Evolutionary conservation across 2,888 invertebrate genomes (phyloP).

Genomic region (Temnothorax ravouxi): DNA sequence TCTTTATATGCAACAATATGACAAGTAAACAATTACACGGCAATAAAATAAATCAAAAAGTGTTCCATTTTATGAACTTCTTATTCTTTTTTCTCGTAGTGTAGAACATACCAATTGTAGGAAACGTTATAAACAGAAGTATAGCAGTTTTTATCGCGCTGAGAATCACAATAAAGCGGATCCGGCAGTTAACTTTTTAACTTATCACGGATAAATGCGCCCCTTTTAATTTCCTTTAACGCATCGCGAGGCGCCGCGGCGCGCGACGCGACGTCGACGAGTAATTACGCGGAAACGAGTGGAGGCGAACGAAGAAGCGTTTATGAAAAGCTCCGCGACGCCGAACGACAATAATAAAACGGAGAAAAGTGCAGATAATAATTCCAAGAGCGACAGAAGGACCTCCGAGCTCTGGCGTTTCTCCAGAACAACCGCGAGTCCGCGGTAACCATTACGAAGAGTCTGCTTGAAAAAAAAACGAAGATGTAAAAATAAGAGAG

Average conservation of each 20-base stretch:
- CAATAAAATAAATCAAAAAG: conserved; percentile 12
- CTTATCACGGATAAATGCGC: conserved; percentile 59
- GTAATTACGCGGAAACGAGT: conserved; percentile 76
- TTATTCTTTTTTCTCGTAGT: not conserved
- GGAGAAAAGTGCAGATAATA: conserved; percentile 70
- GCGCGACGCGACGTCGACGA: conserved; percentile 67
- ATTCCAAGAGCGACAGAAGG: conserved; percentile 61
- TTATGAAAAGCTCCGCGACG: conserved; percentile 76
- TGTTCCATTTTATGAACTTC: not conserved
- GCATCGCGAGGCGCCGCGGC: conserved; percentile 46
- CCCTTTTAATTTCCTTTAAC: conserved; percentile 67
- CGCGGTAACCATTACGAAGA: conserved; percentile 36
- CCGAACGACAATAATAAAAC: conserved; percentile 72
- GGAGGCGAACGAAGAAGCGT: conserved; percentile 69
- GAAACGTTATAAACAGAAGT: conserved; percentile 15
- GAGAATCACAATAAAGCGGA: conserved; percentile 62
- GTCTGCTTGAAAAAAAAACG: conserved; percentile 15
- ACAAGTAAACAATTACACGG: not conserved
- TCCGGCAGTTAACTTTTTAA: conserved; percentile 63
- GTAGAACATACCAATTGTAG: conserved; percentile 40
- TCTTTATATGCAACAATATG: not conserved
- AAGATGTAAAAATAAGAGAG: conserved; percentile 7
- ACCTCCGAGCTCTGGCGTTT: conserved; percentile 41
- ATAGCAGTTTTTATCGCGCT: conserved; percentile 21
- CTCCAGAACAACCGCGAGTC: conserved; percentile 46